These are phyloP conservation scores for Brienomyrus brachyistius DNA, from an alignment of 2,113 vertebrate genomes.

Conservation along the genomic window DNA sequence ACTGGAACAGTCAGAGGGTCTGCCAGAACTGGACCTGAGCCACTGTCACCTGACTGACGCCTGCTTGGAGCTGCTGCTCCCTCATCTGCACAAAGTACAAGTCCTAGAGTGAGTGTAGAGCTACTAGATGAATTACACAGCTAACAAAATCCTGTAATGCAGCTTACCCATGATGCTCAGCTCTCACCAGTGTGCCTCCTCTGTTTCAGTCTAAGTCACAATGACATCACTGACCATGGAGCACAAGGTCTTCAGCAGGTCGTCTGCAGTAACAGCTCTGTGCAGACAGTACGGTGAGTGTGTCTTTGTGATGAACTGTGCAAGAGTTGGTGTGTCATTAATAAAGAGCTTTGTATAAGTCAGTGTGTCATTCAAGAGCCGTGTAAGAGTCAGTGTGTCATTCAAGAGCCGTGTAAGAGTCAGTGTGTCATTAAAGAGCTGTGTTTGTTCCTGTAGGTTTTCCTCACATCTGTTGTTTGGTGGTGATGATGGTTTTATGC, in stretches of 20 bases:
- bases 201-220: constrained; percentile 34
- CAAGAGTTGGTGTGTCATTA: neutral
- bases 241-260: neutral
- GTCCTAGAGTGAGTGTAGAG: constrained; percentile 33
- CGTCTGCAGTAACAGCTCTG: constrained; percentile 7
- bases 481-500: neutral
- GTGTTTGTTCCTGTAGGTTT: neutral
- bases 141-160: neutral
- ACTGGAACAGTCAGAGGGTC: constrained; percentile 34
- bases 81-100: constrained; percentile 32
- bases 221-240: constrained; percentile 32
- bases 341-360: neutral
- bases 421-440: neutral
- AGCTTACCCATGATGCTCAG: neutral
- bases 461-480: neutral
- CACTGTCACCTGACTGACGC: constrained; percentile 33
- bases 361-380: too few relatives aligned
- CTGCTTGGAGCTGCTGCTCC: constrained; percentile 27
- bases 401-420: neutral
- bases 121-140: neutral
- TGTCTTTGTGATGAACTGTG: neutral
- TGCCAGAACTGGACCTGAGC: constrained; percentile 39
- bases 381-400: neutral
- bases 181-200: neutral
- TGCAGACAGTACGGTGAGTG: constrained; percentile 32